Evolutionary conservation across 2,797 vertebrate species (phyloP).

Genomic region (Platyrinchus mystaceus): DNA sequence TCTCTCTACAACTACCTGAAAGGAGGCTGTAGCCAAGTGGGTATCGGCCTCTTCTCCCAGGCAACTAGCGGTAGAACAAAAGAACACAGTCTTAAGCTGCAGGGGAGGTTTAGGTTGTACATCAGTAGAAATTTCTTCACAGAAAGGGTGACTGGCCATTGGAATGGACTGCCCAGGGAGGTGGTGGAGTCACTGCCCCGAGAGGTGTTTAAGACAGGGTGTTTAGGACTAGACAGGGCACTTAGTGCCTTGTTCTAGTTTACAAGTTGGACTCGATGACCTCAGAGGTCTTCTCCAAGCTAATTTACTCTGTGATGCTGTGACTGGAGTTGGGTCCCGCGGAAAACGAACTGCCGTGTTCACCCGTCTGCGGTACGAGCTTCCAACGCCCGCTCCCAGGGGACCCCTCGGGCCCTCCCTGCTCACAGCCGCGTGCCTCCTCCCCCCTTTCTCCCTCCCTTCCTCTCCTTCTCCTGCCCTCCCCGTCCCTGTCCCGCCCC

Average conservation of each 20-base stretch:
- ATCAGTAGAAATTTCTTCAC: background rate
- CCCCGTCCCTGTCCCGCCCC: background rate
- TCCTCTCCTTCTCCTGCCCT: too few relatives aligned
- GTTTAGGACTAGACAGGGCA: fast-evolving
- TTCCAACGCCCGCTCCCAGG: fast-evolving
- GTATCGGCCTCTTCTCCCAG: background rate
- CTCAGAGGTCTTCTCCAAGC: background rate
- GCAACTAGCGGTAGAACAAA: too few relatives aligned
- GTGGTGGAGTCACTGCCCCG: too few relatives aligned
- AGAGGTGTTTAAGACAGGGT: fast-evolving
- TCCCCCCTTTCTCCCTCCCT: too few relatives aligned
- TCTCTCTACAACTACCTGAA: too few relatives aligned
- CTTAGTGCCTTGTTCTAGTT: fast-evolving
- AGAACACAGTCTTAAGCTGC: background rate
- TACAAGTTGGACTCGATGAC: background rate
- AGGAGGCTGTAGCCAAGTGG: too few relatives aligned
- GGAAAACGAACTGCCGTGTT: fast-evolving
- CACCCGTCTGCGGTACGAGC: too few relatives aligned
- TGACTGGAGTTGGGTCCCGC: background rate
- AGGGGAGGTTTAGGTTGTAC: background rate
- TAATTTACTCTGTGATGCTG: too few relatives aligned
- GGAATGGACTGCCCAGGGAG: background rate
- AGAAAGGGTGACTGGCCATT: background rate
- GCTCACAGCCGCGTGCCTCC: too few relatives aligned
- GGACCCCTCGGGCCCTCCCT: too few relatives aligned